A percentile compares a stretch with the other conserved stretches of the same genome.
phyloP scores from a whole-genome alignment of 2,888 invertebrate genomes.

The Poecilus cupreus region DNA sequence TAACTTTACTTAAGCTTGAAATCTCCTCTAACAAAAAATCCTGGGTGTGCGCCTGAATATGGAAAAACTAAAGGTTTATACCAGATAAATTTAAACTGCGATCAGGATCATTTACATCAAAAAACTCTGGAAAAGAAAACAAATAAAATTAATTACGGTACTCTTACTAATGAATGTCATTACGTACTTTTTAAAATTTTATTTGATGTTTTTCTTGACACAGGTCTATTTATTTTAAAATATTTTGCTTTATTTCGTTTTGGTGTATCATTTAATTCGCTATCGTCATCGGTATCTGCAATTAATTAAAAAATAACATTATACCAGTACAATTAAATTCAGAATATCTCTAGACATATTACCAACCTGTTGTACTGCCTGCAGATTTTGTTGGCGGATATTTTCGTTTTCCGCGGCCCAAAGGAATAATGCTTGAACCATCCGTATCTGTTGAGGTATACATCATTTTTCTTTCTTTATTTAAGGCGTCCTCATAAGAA shows the following conservation, averaged over 20 bases:
- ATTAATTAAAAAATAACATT: background rate
- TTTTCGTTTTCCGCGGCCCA: constrained; percentile 1
- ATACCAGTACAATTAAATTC: background rate
- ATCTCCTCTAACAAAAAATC: no score
- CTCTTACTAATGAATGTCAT: background rate
- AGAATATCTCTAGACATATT: background rate
- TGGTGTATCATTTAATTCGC: background rate
- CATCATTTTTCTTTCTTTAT: background rate
- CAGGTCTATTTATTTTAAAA: background rate
- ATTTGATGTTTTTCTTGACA: background rate
- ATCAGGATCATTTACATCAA: background rate
- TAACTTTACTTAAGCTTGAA: no score
- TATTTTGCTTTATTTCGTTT: background rate
- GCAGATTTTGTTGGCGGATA: background rate
- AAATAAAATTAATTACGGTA: background rate
- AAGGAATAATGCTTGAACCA: background rate
- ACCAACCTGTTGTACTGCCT: background rate
- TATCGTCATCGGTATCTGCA: background rate
- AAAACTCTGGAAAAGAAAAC: background rate
- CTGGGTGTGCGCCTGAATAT: no score
- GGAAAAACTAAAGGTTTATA: no score
- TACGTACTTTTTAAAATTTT: background rate
- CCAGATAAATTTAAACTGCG: background rate
- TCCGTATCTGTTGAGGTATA: constrained; percentile 8
- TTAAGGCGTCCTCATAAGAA: background rate